Percentiles rank a stretch among this genome's conserved stretches.
phyloP scores from a whole-genome alignment of 64 coral and sea anemone genomes.

The Actinia equina region DNA sequence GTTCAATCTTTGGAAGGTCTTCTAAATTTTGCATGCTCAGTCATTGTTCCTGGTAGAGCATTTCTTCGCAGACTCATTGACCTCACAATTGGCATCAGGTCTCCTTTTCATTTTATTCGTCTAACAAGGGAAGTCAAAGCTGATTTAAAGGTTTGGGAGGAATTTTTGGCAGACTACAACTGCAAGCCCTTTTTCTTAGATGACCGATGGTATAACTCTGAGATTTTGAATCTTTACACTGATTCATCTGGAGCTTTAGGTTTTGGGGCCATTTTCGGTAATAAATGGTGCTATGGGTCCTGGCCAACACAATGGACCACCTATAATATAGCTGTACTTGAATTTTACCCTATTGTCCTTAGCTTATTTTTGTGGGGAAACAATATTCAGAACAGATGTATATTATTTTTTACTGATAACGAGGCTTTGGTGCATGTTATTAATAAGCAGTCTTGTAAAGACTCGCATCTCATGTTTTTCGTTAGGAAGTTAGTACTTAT shows the following conservation, averaged over 20 bases:
- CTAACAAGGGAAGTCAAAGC: slow-evolving; percentile 1
- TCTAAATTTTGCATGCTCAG: slow-evolving; percentile 39
- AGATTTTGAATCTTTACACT: slow-evolving; percentile 19
- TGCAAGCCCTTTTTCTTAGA: slow-evolving; percentile 44
- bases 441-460: too few species aligned
- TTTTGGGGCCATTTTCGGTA: slow-evolving; percentile 43
- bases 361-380: not conserved
- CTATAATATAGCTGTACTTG: slow-evolving; percentile 26
- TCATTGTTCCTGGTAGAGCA: not conserved
- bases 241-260: slow-evolving; percentile 20
- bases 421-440: not conserved
- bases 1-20: slow-evolving; percentile 24
- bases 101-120: not conserved
- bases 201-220: slow-evolving; percentile 6
- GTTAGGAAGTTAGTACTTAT: too few species aligned
- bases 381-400: not conserved
- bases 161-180: slow-evolving; percentile 21
- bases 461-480: not conserved
- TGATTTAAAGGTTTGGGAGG: slow-evolving; percentile 16
- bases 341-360: not conserved
- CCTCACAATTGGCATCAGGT: slow-evolving; percentile 5
- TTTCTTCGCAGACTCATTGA: slow-evolving; percentile 48
- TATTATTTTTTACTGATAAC: slow-evolving; percentile 34
- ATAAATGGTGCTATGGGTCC: slow-evolving; percentile 21
- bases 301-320: slow-evolving; percentile 19